Percentiles rank a stretch among this genome's conserved stretches.
These are phyloP conservation scores for Oreochromis niloticus DNA, from an alignment of 2,113 vertebrate species.

Conservation along the genomic window DNA sequence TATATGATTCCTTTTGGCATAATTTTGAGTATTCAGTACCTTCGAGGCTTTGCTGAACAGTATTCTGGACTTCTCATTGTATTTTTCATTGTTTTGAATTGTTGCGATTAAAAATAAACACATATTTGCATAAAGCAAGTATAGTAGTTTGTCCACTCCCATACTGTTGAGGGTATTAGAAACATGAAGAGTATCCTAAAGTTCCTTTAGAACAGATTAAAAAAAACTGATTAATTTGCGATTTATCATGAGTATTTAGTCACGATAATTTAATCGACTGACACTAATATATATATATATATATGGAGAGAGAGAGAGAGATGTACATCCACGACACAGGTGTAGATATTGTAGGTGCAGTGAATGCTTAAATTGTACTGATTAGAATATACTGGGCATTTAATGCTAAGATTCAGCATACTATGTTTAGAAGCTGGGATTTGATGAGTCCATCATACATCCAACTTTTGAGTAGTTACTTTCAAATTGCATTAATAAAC, in stretches of 20 bases:
- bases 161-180: background rate
- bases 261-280: background rate
- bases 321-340: background rate
- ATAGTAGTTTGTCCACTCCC: background rate
- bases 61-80: background rate
- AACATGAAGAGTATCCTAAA: background rate
- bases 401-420: background rate
- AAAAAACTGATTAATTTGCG: rapidly evolving
- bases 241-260: background rate
- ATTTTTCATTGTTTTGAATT: background rate
- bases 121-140: background rate
- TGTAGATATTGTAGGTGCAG: background rate
- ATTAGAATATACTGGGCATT: background rate
- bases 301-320: background rate
- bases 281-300: background rate
- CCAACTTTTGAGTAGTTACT: background rate
- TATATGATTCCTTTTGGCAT: background rate
- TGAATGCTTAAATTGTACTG: background rate
- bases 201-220: background rate
- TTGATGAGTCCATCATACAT: background rate
- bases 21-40: background rate
- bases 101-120: background rate
- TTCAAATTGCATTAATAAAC: background rate
- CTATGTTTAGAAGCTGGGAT: background rate
- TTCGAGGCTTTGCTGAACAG: background rate